Conservation (phyloP, 1,140 invertebrate genomes). For the Megathymus violae region DNA sequence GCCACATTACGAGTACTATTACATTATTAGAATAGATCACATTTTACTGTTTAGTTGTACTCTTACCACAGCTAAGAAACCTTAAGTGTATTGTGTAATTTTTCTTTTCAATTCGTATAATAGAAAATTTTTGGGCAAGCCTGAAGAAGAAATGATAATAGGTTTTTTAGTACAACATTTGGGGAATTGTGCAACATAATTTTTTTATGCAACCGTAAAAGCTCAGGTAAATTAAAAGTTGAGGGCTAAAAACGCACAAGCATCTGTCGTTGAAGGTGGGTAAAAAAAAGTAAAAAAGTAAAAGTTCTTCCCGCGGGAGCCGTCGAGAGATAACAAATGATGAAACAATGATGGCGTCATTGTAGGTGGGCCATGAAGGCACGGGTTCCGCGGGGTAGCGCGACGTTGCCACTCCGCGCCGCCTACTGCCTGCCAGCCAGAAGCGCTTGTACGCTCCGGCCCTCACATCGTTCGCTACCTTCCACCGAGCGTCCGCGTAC, state of each 20-base stretch:
- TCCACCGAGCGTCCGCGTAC: constrained; percentile 54
- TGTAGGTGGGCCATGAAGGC: constrained; percentile 48
- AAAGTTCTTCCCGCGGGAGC: constrained; percentile 36
- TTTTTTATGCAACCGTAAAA: background rate
- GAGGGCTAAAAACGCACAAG: constrained; percentile 9
- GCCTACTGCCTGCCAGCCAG: constrained; percentile 36
- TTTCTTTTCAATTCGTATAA: no score
- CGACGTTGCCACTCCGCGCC: constrained; percentile 57
- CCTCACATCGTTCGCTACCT: constrained; percentile 60
- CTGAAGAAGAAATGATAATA: no score
- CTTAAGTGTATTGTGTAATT: no score
- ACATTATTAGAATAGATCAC: no score
- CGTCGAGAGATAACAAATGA: constrained; percentile 39
- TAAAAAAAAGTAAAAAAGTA: no score
- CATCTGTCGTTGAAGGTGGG: constrained; percentile 18
- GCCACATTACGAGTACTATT: no score
- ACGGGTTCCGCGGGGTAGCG: constrained; percentile 57
- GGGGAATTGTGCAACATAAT: no score
- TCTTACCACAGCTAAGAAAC: no score
- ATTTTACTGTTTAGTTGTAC: no score
- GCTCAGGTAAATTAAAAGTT: background rate
- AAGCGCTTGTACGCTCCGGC: constrained; percentile 33
- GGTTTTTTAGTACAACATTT: no score
- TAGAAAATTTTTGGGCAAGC: no score
- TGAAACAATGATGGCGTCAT: constrained; percentile 41